These are phyloP conservation scores for Pammene aurita DNA, from an alignment of 2,888 invertebrate species.

Conservation along the genomic window DNA sequence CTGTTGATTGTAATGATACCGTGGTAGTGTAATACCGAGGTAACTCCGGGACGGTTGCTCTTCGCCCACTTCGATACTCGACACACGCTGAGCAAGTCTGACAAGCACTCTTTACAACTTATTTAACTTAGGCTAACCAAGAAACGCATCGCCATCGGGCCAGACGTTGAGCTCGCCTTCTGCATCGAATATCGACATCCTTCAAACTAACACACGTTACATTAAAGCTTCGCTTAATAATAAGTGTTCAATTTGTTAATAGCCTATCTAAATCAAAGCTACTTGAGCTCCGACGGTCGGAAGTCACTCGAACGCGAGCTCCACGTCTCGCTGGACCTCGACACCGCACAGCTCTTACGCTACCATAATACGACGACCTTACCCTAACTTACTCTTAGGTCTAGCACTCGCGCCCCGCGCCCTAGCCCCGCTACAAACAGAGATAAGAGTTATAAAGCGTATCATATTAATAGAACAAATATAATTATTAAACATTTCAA, in stretches of 20 bases:
- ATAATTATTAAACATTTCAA: slow-evolving; percentile 63
- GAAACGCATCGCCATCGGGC: slow-evolving; percentile 46
- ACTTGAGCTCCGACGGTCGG: slow-evolving; percentile 65
- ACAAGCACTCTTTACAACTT: slow-evolving; percentile 31
- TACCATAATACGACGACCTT: slow-evolving; percentile 66
- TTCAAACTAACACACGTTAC: slow-evolving; percentile 66
- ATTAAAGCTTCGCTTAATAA: slow-evolving; percentile 78
- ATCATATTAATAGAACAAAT: slow-evolving; percentile 73
- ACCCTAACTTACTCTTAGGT: slow-evolving; percentile 64
- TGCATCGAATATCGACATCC: slow-evolving; percentile 50
- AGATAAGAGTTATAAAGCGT: slow-evolving; percentile 77
- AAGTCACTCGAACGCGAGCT: slow-evolving; percentile 62
- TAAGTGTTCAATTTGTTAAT: slow-evolving; percentile 79
- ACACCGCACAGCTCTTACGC: slow-evolving; percentile 67
- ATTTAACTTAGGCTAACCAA: slow-evolving; percentile 44
- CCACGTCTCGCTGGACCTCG: slow-evolving; percentile 68
- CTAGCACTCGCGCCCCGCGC: slow-evolving; percentile 59
- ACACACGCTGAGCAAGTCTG: slow-evolving; percentile 28
- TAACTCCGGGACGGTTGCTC: slow-evolving; percentile 77
- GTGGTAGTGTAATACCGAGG: slow-evolving; percentile 47
- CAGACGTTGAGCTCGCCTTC: slow-evolving; percentile 63
- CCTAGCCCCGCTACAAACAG: slow-evolving; percentile 59
- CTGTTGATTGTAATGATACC: slow-evolving; percentile 10
- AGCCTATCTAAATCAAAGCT: slow-evolving; percentile 80
- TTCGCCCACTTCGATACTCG: slow-evolving; percentile 57